Percentiles rank a stretch among this genome's conserved stretches.
phyloP scores from a whole-genome alignment of 2,113 vertebrate species.

The Chamaetylas fuelleborni region DNA sequence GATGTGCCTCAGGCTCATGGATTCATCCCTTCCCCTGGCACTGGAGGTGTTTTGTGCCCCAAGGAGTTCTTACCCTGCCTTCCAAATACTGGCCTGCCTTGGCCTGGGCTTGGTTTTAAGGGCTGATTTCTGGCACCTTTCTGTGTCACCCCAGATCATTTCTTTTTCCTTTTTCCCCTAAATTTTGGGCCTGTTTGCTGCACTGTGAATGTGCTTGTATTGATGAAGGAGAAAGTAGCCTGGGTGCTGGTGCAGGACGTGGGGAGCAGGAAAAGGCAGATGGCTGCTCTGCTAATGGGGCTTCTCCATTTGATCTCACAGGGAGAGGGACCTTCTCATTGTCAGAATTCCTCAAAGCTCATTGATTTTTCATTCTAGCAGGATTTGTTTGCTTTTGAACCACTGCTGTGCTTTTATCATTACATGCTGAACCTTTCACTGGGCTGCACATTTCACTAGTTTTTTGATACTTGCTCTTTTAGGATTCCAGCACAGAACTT shows the following conservation, averaged over 20 bases:
- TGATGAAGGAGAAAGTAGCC: not conserved
- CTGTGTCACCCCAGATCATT: not conserved
- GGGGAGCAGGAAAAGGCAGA: conserved; percentile 52
- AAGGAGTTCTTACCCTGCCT: not conserved
- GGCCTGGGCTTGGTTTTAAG: not conserved
- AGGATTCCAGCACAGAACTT: conserved; percentile 40
- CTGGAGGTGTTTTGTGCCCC: not conserved
- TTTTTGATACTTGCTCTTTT: conserved; percentile 24
- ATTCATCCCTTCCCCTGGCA: not conserved
- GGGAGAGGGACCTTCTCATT: conserved; percentile 47
- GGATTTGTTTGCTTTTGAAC: conserved; percentile 64
- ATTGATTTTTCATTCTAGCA: conserved; percentile 68
- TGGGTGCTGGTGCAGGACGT: not conserved
- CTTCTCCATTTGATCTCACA: conserved; percentile 55
- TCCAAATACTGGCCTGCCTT: not conserved
- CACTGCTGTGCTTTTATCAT: conserved; percentile 56
- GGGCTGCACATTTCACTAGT: conserved; percentile 29
- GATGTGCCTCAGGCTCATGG: not conserved
- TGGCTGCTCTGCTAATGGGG: conserved; percentile 59
- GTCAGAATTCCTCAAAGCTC: conserved; percentile 59
- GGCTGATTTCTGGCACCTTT: not conserved
- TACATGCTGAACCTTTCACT: conserved; percentile 57
- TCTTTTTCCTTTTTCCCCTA: rapidly evolving
- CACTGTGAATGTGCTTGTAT: not conserved
- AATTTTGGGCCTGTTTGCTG: not conserved